These are phyloP conservation scores for Halocaridina rubra DNA, from an alignment of 2,888 invertebrate species.

Conservation along the genomic window DNA sequence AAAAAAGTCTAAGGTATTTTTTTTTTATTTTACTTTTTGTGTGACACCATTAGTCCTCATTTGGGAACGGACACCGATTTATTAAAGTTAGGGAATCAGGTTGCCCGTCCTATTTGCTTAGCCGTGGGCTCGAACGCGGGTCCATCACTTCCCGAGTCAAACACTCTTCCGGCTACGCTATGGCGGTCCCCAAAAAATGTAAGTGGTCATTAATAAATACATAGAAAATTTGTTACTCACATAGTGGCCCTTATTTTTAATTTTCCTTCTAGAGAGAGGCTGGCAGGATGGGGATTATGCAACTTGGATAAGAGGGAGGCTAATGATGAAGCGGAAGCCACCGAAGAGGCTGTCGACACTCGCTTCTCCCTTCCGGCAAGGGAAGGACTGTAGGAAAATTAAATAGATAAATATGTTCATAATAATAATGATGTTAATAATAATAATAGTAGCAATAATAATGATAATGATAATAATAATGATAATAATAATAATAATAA, in stretches of 20 bases:
- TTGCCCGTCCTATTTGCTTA: no score
- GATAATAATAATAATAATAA: background rate
- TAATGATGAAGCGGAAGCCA: conserved; percentile 28
- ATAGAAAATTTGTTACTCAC: no score
- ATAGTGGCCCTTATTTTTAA: conserved; percentile 41
- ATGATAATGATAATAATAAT: background rate
- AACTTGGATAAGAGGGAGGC: conserved; percentile 45
- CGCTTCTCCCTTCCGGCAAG: background rate
- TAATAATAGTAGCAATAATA: background rate
- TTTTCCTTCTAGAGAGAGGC: conserved; percentile 46
- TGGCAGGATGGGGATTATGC: conserved; percentile 15
- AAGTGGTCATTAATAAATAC: no score
- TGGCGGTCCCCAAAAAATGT: no score
- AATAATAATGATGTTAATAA: background rate
- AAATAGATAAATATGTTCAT: background rate
- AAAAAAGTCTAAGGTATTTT: no score
- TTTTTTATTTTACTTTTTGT: no score
- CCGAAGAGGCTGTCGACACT: conserved; percentile 22
- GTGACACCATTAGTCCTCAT: no score
- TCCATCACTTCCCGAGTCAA: no score
- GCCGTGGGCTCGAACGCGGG: no score
- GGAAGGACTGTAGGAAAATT: background rate
- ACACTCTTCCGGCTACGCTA: no score
- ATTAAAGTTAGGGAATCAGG: no score
- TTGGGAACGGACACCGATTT: no score